These are phyloP conservation scores for Beaufortia kweichowensis DNA, from an alignment of 2,113 vertebrate genomes.

Conservation along the genomic window DNA sequence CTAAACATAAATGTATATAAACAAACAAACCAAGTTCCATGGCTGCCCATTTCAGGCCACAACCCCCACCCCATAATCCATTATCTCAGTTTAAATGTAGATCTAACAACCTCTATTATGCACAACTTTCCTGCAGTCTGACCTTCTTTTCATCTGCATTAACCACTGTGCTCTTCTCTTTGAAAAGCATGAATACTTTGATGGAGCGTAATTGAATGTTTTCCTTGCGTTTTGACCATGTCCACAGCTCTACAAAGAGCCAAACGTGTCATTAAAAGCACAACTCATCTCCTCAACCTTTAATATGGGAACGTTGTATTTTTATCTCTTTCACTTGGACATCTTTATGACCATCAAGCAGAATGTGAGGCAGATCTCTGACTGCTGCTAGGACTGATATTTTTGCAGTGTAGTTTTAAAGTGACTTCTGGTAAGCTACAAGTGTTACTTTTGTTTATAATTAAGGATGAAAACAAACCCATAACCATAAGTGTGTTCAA, in stretches of 20 bases:
- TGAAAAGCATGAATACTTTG: conserved; percentile 39
- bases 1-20: no score
- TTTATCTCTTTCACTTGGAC: background rate
- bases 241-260: background rate
- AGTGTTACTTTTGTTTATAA: no score
- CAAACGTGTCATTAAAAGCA: background rate
- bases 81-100: background rate
- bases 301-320: background rate
- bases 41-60: no score
- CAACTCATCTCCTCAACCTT: background rate
- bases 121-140: background rate
- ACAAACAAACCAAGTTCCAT: no score
- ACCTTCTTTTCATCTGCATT: background rate
- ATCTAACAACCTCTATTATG: background rate
- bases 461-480: no score
- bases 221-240: conserved; percentile 16
- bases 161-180: background rate
- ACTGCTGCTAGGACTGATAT: background rate
- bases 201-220: conserved; percentile 29
- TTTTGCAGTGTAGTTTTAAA: background rate
- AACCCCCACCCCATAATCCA: no score
- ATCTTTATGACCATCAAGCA: background rate
- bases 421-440: no score
- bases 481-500: no score
- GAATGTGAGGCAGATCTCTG: no score